A percentile compares a stretch with the other conserved stretches of the same genome.
Evolutionary conservation across 1,140 invertebrate genomes (phyloP).

Genomic region (Dreissena polymorpha): DNA sequence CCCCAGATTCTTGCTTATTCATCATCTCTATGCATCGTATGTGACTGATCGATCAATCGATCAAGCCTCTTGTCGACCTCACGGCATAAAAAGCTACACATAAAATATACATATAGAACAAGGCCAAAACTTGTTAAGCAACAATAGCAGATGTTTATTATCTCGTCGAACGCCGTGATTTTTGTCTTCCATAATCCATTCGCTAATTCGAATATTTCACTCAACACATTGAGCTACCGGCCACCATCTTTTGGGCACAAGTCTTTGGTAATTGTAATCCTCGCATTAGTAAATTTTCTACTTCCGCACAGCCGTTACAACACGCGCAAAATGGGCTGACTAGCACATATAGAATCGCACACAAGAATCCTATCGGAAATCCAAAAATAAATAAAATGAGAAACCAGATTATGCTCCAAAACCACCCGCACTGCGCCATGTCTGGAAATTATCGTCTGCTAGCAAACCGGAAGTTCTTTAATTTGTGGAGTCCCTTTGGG

Average conservation of each 20-base stretch:
- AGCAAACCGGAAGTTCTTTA: too few relatives aligned
- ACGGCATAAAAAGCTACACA: too few relatives aligned
- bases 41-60: too few relatives aligned
- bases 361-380: constrained; percentile 87
- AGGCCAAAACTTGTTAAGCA: too few relatives aligned
- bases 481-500: too few relatives aligned
- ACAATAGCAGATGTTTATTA: too few relatives aligned
- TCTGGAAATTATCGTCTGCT: background rate
- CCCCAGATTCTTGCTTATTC: too few relatives aligned
- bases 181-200: too few relatives aligned
- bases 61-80: too few relatives aligned
- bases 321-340: constrained; percentile 87
- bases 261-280: constrained; percentile 76
- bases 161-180: too few relatives aligned
- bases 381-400: constrained; percentile 88
- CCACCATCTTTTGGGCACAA: constrained; percentile 77
- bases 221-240: constrained; percentile 75
- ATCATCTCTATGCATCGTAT: too few relatives aligned
- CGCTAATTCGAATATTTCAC: background rate
- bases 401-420: constrained; percentile 88
- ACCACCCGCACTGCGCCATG: constrained; percentile 74
- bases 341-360: constrained; percentile 87
- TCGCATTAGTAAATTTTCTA: constrained; percentile 75
- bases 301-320: constrained; percentile 80
- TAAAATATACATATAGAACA: too few relatives aligned